phyloP scores from a whole-genome alignment of 1,140 invertebrate genomes.

The Dermatophagoides farinae region DNA sequence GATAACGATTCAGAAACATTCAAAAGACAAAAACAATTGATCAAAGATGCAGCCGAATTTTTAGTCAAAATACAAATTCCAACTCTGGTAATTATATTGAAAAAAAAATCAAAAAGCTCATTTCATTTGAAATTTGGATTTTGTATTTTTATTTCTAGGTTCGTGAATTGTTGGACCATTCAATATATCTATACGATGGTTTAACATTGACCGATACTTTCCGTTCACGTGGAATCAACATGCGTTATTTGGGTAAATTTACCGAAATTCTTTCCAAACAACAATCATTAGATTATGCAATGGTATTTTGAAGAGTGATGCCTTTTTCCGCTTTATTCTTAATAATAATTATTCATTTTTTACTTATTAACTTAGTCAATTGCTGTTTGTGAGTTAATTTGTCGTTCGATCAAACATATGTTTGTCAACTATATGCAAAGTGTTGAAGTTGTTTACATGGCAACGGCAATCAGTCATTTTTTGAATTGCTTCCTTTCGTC shows the following conservation, averaged over 20 bases:
- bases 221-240: slow-evolving; percentile 82
- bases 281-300: slow-evolving; percentile 53
- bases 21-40: slow-evolving; percentile 60
- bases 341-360: slow-evolving; percentile 12
- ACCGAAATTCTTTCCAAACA: slow-evolving; percentile 52
- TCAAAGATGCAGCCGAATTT: slow-evolving; percentile 87
- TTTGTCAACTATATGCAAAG: slow-evolving; percentile 78
- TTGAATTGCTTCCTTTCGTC: slow-evolving; percentile 77
- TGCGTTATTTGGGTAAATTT: slow-evolving; percentile 80
- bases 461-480: slow-evolving; percentile 75
- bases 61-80: slow-evolving; percentile 79
- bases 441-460: slow-evolving; percentile 67
- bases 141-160: slow-evolving; percentile 36
- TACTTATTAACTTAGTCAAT: slow-evolving; percentile 44
- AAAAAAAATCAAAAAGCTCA: too few relatives aligned
- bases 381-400: slow-evolving; percentile 61
- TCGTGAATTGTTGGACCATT: slow-evolving; percentile 73
- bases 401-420: slow-evolving; percentile 72
- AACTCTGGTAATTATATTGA: slow-evolving; percentile 48
- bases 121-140: slow-evolving; percentile 8
- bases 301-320: slow-evolving; percentile 25
- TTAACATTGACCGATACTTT: slow-evolving; percentile 74
- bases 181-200: slow-evolving; percentile 81
- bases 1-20: slow-evolving; percentile 43
- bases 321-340: not conserved